Percentiles rank a stretch among this genome's conserved stretches.
Evolutionary conservation across 23 tunicate genomes (phyloP).

Genomic region (Ciona savignyi): DNA sequence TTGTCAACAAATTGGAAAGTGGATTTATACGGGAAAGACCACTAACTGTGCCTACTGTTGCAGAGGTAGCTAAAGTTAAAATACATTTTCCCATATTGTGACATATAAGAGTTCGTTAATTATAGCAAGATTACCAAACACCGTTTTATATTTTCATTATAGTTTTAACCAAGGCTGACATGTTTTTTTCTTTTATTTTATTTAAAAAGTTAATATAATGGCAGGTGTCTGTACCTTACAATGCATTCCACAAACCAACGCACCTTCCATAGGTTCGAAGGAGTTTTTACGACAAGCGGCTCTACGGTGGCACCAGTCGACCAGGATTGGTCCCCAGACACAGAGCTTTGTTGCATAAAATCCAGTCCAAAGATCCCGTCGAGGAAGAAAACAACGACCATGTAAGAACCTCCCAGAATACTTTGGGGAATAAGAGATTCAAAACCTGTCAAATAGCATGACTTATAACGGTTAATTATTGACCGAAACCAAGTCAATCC

Average conservation of each 20-base stretch:
- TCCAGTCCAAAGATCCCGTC: conserved; percentile 61
- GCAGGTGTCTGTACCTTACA: too few relatives aligned
- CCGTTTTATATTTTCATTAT: background rate
- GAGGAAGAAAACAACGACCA: conserved; percentile 61
- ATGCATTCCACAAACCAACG: too few relatives aligned
- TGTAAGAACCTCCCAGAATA: conserved; percentile 27
- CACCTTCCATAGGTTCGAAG: conserved; percentile 35
- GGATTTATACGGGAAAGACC: conserved; percentile 76
- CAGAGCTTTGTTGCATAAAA: conserved; percentile 41
- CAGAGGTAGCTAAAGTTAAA: too few relatives aligned
- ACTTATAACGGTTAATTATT: too few relatives aligned
- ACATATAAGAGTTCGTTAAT: too few relatives aligned
- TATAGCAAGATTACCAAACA: background rate
- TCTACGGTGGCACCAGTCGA: conserved; percentile 61
- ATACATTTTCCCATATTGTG: too few relatives aligned
- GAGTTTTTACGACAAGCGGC: conserved; percentile 57
- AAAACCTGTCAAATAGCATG: too few relatives aligned
- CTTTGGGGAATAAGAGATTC: too few relatives aligned
- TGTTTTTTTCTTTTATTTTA: background rate
- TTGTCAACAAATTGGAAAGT: conserved; percentile 47
- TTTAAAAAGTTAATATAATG: too few relatives aligned
- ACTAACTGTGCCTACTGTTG: conserved; percentile 58
- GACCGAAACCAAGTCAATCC: too few relatives aligned
- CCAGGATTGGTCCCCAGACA: conserved; percentile 53
- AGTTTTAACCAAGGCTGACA: background rate